phyloP scores from a whole-genome alignment of 2,113 vertebrate genomes.

The Girardinichthys multiradiatus region DNA sequence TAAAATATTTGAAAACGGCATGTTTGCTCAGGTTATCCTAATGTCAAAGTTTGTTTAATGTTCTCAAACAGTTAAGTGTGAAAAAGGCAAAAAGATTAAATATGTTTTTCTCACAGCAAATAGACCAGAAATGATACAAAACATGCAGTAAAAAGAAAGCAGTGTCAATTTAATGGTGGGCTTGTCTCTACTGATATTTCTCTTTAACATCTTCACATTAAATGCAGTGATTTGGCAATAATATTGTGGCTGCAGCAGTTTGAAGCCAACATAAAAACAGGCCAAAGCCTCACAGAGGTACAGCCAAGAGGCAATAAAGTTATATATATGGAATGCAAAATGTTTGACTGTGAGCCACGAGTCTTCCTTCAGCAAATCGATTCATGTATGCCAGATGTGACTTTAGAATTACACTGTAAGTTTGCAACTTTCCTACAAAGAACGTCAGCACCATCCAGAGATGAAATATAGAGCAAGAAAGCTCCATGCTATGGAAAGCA shows the following conservation, averaged over 20 bases:
- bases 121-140: background rate
- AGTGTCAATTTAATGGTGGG: slow-evolving; percentile 14
- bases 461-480: slow-evolving; percentile 15
- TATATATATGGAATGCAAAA: slow-evolving; percentile 26
- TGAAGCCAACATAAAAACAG: slow-evolving; percentile 50
- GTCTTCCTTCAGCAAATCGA: slow-evolving; percentile 33
- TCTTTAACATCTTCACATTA: slow-evolving; percentile 35
- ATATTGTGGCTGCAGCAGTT: slow-evolving; percentile 39
- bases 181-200: slow-evolving; percentile 50
- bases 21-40: no score
- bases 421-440: slow-evolving; percentile 21
- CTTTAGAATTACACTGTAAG: slow-evolving; percentile 35
- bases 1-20: no score
- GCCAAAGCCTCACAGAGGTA: slow-evolving; percentile 42
- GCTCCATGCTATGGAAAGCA: background rate
- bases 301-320: slow-evolving; percentile 41
- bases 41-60: no score
- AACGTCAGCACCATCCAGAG: background rate
- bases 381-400: slow-evolving; percentile 51
- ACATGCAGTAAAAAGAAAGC: slow-evolving; percentile 1
- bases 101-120: background rate
- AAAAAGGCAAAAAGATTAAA: no score
- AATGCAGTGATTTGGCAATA: slow-evolving; percentile 47
- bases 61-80: no score
- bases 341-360: slow-evolving; percentile 44